Evolutionary conservation across 2,113 vertebrate species (phyloP), one percentile per base, ranked within the genome.

Genomic region (Spea bombifrons): DNA sequence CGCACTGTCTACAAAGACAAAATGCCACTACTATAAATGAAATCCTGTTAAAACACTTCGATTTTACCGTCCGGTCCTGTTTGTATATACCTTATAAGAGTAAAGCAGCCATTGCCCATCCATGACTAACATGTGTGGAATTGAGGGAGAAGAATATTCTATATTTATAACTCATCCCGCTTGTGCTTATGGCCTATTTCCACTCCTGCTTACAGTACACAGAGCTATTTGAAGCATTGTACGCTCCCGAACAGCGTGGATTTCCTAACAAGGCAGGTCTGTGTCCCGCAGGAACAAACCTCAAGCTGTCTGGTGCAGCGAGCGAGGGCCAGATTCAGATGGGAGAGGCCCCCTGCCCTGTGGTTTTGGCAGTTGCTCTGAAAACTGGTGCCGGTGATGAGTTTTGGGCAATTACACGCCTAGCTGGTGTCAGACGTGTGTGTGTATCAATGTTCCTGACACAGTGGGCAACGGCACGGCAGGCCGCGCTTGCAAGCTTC

Each of bases 81-180:
- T 90, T 91, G 88, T 89, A 92, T 92, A 94, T 94, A 92, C 94
- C 94, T 94, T 95, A 94, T 95, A 94, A 94, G 93, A 93, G 91
- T 90, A 88, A 91, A 92, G 87, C 88, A 87, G 89, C 86, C 90
- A 85, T 87, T 92, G 92, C 91, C 88, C 88, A 89, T 87, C 89
- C 86, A 88, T 92, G 92, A 94, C 94, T 93, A 93, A 95, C 91
- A 83, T 86, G 90, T 86, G 81, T 85, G 90, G 91, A 93, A 94
- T 94, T 91, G 91, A 90, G 71, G 65, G 78, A 45, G 64, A 90
- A 89, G 92, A 90, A 91, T 91, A 89, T 84, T 90, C 90, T 91
- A 93, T 96, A 97, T 97, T 97, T 97, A 92, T 96, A 94, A 88
- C 91, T 88, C 65, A 76, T 85, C 88, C 85, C 85, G 89, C 88